These are phyloP conservation scores for Cydia fagiglandana DNA, from an alignment of 1,140 invertebrate species.

Conservation along the genomic window DNA sequence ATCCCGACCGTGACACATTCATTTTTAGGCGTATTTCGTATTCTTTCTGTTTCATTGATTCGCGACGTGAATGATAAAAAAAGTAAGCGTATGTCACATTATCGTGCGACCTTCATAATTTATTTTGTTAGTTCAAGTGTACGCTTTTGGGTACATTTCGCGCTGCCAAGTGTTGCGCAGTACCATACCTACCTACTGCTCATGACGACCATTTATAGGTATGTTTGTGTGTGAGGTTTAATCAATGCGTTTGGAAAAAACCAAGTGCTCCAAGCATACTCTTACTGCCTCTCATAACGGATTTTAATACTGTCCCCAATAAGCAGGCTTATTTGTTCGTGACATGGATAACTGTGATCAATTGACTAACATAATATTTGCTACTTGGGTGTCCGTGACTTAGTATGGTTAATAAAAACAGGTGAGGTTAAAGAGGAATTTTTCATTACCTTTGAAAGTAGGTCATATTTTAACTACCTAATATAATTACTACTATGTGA, in stretches of 20 bases:
- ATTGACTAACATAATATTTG: constrained; percentile 22
- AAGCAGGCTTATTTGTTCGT: constrained; percentile 27
- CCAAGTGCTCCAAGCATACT: constrained; percentile 30
- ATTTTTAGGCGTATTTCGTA: background rate
- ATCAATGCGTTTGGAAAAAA: constrained; percentile 30
- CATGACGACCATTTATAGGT: constrained; percentile 15
- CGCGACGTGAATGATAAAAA: constrained; percentile 17
- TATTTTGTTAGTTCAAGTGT: constrained; percentile 16
- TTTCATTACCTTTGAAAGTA: background rate
- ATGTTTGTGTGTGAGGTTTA: constrained; percentile 23
- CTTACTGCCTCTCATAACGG: constrained; percentile 30
- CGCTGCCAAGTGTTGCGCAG: constrained; percentile 7
- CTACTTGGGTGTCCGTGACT: constrained; percentile 2
- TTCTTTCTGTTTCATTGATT: constrained; percentile 18
- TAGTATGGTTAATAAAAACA: background rate
- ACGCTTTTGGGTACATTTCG: constrained; percentile 18
- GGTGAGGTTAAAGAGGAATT: background rate
- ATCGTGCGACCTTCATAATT: constrained; percentile 21
- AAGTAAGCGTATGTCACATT: constrained; percentile 8
- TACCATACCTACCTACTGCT: background rate
- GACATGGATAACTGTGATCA: constrained; percentile 28
- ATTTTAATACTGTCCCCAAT: constrained; percentile 24
- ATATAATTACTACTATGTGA: background rate
- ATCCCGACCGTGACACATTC: constrained; percentile 12
- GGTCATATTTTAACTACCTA: background rate